phyloP scores from a whole-genome alignment of 2,888 invertebrate species.

The Seladonia tumulorum region DNA sequence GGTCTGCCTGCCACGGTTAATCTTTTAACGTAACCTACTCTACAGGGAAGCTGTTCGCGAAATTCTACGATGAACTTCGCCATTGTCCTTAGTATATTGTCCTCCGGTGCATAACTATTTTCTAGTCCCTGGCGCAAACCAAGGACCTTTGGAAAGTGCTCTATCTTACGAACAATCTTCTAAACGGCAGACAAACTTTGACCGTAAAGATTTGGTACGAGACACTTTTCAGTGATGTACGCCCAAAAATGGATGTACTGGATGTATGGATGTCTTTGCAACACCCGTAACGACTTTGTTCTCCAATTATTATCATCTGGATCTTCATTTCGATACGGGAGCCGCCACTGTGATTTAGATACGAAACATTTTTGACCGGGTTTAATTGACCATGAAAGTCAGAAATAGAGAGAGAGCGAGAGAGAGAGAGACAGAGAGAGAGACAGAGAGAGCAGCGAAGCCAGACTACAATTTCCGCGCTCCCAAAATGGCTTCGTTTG shows the following conservation, averaged over 20 bases:
- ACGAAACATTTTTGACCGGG: neutral
- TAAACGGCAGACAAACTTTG: no score
- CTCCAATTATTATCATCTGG: neutral
- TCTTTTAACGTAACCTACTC: neutral
- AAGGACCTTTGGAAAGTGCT: no score
- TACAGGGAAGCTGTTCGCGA: neutral
- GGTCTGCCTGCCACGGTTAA: neutral
- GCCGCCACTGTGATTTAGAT: neutral
- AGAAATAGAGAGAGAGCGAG: neutral
- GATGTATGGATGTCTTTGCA: no score
- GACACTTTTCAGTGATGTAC: no score
- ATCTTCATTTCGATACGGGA: neutral
- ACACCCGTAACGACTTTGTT: neutral
- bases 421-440: no score
- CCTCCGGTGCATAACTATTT: neutral
- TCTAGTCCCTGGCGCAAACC: no score
- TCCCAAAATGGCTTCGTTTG: constrained; percentile 3
- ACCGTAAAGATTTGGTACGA: no score
- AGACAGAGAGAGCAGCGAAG: neutral
- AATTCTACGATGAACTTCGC: neutral
- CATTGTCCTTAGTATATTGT: neutral
- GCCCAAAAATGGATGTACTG: no score
- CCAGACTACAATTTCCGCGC: constrained; percentile 2
- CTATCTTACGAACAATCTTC: no score
- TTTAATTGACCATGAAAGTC: neutral